Evolutionary conservation across 2,113 vertebrate genomes (phyloP).

Genomic region (Gasterosteus nipponicus): DNA sequence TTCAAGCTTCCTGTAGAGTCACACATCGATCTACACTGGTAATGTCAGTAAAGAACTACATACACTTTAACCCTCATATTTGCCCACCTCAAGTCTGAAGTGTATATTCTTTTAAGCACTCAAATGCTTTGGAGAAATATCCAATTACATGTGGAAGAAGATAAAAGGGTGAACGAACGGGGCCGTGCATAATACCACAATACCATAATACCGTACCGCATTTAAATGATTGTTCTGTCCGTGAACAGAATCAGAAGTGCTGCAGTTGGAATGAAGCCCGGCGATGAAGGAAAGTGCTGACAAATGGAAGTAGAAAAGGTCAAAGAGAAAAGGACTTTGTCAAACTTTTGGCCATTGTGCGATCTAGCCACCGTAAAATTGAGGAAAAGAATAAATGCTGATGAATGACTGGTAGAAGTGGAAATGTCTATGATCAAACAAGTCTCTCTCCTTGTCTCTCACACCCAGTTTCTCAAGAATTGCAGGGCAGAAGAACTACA

Average conservation of each 20-base stretch:
- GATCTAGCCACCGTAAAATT: slow-evolving; percentile 40
- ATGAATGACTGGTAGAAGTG: not conserved
- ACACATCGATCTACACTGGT: slow-evolving; percentile 19
- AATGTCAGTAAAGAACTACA: not conserved
- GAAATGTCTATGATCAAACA: slow-evolving; percentile 16
- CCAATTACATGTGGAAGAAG: not conserved
- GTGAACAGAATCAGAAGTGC: slow-evolving; percentile 20
- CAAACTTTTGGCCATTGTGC: slow-evolving; percentile 55
- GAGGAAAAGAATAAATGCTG: not conserved
- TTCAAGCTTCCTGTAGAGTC: slow-evolving; percentile 28
- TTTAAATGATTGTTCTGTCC: slow-evolving; percentile 2
- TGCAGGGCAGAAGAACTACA: not conserved
- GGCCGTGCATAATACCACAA: not conserved
- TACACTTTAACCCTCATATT: slow-evolving; percentile 14
- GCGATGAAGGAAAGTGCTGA: slow-evolving; percentile 8
- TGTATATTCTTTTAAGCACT: not conserved
- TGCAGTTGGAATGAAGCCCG: slow-evolving; percentile 26
- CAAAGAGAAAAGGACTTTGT: slow-evolving; percentile 32
- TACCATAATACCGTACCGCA: not conserved
- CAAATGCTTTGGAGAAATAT: slow-evolving; percentile 8
- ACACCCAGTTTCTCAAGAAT: not conserved
- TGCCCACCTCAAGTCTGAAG: not conserved
- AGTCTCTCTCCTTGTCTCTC: slow-evolving; percentile 6
- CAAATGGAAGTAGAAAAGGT: slow-evolving; percentile 20
- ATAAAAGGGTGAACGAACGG: slow-evolving; percentile 6